Conservation (phyloP, 2,113 vertebrate species). For the Myrmecophaga tridactyla region DNA sequence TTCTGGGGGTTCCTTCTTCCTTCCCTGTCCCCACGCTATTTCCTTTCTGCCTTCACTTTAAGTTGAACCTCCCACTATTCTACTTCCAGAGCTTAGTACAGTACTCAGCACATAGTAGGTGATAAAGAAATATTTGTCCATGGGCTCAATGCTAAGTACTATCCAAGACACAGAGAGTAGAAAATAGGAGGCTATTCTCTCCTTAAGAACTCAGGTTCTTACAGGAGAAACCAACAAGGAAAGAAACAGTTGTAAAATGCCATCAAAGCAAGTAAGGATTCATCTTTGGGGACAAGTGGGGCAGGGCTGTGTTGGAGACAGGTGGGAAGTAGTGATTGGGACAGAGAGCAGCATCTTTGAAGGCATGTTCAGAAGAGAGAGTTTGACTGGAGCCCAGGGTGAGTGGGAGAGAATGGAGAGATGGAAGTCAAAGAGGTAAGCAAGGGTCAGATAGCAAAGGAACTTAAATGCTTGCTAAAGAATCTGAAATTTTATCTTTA, state of each 20-base stretch:
- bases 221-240: not conserved
- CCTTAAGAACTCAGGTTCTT: not conserved
- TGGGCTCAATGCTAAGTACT: not conserved
- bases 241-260: not conserved
- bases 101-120: not conserved
- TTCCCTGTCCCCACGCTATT: not conserved
- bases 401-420: not conserved
- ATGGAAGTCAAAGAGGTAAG: not conserved
- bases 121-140: not conserved
- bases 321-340: not conserved
- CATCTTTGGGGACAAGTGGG: not conserved
- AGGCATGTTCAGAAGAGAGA: not conserved
- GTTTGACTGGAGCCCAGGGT: not conserved
- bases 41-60: not conserved
- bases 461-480: not conserved
- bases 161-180: not conserved
- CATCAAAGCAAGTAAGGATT: not conserved
- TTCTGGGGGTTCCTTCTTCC: not conserved
- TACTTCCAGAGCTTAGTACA: not conserved
- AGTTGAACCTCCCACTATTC: not conserved
- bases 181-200: not conserved
- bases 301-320: not conserved
- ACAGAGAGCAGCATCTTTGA: fast-evolving
- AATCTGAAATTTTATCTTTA: not conserved
- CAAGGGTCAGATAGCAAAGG: too few species aligned